phyloP scores from a whole-genome alignment of 2,113 vertebrate species.

The Aviceda subcristata region DNA sequence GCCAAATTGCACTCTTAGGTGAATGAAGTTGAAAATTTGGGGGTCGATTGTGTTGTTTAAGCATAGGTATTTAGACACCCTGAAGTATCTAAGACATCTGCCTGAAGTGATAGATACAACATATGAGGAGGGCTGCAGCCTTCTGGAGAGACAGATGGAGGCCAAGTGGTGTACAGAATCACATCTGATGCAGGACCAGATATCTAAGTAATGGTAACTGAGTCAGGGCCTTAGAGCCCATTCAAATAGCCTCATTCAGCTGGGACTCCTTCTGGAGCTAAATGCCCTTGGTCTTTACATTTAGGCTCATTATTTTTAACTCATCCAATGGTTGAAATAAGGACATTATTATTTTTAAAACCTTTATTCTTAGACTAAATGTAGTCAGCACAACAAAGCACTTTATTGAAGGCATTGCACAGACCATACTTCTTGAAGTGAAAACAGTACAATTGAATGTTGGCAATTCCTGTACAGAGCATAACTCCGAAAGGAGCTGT shows the following conservation, averaged over 20 bases:
- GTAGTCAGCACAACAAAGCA: neutral
- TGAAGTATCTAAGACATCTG: neutral
- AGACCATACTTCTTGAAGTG: neutral
- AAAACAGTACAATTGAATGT: neutral
- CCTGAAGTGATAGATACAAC: neutral
- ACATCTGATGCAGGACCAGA: neutral
- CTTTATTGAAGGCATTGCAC: neutral
- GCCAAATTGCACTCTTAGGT: neutral
- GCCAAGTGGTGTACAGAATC: neutral
- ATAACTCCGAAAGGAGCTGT: neutral
- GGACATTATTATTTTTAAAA: neutral
- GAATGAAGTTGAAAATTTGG: neutral
- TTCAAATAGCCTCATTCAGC: neutral
- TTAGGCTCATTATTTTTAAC: neutral
- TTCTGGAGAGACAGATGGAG: neutral
- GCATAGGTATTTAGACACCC: neutral
- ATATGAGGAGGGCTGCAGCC: neutral
- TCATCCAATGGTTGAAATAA: neutral
- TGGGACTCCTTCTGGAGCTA: neutral
- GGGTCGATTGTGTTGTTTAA: neutral
- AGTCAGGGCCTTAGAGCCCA: neutral
- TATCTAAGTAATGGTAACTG: neutral
- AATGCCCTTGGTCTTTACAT: neutral
- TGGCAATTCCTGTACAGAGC: neutral
- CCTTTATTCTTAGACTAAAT: neutral